Base-by-base conservation (phyloP, 35 echinoderm and acorn worm genomes). In the Apostichopus japonicus region DNA sequence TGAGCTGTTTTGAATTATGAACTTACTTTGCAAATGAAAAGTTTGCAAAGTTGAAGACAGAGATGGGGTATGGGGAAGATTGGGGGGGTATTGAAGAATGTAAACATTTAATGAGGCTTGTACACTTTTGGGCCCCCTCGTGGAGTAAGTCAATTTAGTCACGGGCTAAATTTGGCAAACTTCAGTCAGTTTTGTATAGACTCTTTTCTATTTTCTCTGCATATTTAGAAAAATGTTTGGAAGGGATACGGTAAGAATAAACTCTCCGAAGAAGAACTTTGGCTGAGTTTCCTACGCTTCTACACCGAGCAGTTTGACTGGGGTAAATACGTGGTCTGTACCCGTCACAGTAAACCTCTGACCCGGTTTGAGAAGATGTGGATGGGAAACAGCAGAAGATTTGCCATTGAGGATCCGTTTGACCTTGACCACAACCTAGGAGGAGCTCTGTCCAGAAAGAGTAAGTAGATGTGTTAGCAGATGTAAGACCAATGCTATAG, bases 341-440 rank as follows among this genome's bases (percentile, higher is more conserved):
- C 93, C 24, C 81, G 93, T 21, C 96, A 98, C 84, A 25, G 83
- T 10, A 92, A 95, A 65, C 93, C 56, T 6, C 93, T 98, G 14
- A 95, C 96, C 53, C 72, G 94, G 65, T 98, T 98, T 88, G 94
- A 98, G 83, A 98, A 98, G 94, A 93, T 98, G 80, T 98, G 96
- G 96, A 97, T 92, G 56, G 86, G 83, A 10, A 62, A 90, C 19
- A 84, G 84, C 16, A 79, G 87, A 21, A 93, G 94, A 8, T 88
- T 96, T 86, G 93, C 96, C 33, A 98, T 98, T 14, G 96, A 98
- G 77, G 96, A 98, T 79, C 96, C 96, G 6, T 98, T 98, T 93
- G 96, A 98, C 75, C 79, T 98, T 70, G 93, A 94, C 22, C 96
- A 98, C 83, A 98, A 98, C 90, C 90, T 98, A 19, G 96, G 96